Base-by-base conservation (phyloP, 2,113 vertebrate genomes). In the Leucosticte australis region DNA sequence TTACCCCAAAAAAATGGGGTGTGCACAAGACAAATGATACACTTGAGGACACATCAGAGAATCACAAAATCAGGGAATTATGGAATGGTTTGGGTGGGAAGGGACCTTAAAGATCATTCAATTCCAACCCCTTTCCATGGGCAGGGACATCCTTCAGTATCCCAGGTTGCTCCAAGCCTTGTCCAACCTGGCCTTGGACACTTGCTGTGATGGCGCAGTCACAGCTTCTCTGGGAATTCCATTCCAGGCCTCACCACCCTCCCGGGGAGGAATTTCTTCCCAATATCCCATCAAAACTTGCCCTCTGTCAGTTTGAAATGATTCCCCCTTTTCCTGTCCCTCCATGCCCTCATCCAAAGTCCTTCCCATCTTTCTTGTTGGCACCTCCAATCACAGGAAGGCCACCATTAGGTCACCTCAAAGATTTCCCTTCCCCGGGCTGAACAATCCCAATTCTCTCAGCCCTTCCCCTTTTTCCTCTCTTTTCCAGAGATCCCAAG, bases 11-110 rank as follows among this genome's bases (percentile, higher is more conserved):
- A 74, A 11, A 33, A 3, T 10, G 13, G 19, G 14, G 10, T 13
- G 12, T 6, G 33, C 2, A 0, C 11, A n/a, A 30, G 12, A 41
- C 30, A 28, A 6, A 7, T 7, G 0, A 49, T 16, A 3, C 16
- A 11, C 22, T n/a, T 37, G 46, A 67, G 30, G 30, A 30, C 17
- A 35, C 9, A 28, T 18, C 13, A 62, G 15, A 3, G n/a, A 76
- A 41, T 35, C 21, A 55, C 12, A 69, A 69, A 76, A 41, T 10
- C 24, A 31, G 31, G 39, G 55, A 76, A 37, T 50, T 15, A 20
- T 20, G 44, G 27, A 23, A 47, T 4, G 11, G 30, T 31, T 89
- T 55, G 41, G 7, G 7, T 60, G 19, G 47, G 15, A 62, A 55
- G 3, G 10, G 4, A 16, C 14, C 30, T 47, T n/a, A 27, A 55